A percentile compares a stretch with the other conserved stretches of the same genome.
phyloP scores from a whole-genome alignment of 2,113 vertebrate genomes.

The Sander vitreus region DNA sequence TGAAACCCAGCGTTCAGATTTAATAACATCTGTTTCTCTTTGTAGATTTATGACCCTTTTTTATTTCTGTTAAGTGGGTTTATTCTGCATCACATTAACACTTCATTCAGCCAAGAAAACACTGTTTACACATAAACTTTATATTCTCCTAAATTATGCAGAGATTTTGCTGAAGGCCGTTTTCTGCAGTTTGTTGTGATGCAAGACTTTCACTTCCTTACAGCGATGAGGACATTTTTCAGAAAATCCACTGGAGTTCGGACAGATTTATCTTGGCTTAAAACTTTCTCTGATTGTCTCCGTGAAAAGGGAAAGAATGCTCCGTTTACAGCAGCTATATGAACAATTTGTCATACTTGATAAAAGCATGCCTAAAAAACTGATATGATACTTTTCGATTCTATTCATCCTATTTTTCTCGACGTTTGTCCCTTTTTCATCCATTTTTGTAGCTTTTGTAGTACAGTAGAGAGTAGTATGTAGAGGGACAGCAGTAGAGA shows the following conservation, averaged over 20 bases:
- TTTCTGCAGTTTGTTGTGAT: slow-evolving; percentile 69
- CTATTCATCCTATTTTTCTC: too few relatives aligned
- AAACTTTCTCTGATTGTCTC: slow-evolving; percentile 1
- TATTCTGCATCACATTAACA: slow-evolving; percentile 20
- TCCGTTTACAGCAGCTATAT: too few relatives aligned
- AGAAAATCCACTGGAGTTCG: neutral
- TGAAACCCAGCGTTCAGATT: slow-evolving; percentile 11
- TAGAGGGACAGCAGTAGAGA: too few relatives aligned
- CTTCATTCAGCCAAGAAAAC: slow-evolving; percentile 26
- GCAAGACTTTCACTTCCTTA: slow-evolving; percentile 74
- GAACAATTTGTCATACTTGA: too few relatives aligned
- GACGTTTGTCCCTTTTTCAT: too few relatives aligned
- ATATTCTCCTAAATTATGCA: slow-evolving; percentile 71
- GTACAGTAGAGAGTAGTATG: too few relatives aligned
- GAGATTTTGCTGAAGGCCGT: slow-evolving; percentile 57
- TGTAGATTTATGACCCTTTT: slow-evolving; percentile 15
- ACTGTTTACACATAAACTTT: slow-evolving; percentile 59
- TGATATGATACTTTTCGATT: too few relatives aligned
- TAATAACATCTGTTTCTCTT: slow-evolving; percentile 25
- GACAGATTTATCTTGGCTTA: slow-evolving; percentile 15
- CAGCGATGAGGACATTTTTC: slow-evolving; percentile 12
- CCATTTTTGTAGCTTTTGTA: too few relatives aligned
- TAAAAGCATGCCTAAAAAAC: too few relatives aligned
- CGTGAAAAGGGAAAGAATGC: neutral
- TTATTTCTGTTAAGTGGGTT: slow-evolving; percentile 6